Base-by-base conservation (phyloP, 2,888 invertebrate species). In the Sipha maydis region DNA sequence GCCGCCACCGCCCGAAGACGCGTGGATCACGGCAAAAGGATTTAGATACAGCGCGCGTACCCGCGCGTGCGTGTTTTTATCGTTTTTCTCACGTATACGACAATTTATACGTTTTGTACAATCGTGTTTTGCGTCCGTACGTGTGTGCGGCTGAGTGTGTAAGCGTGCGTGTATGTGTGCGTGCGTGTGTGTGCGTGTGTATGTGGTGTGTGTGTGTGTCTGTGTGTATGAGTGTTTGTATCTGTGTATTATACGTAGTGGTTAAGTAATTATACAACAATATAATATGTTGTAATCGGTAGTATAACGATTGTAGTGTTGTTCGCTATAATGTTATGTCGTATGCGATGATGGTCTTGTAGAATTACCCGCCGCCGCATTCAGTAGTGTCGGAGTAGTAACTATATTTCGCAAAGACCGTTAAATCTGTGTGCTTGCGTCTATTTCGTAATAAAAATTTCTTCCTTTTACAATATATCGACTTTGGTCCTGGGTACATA, bases 311-410 rank as follows among this genome's bases (percentile, higher is more conserved):
- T 48, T 48, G 11, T 48, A 48, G 11, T 14, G 48, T 3, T 7
- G 9, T 1, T 48, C 48, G 48, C 11, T 11, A 14, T 41, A 41
- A 41, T 11, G 41, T 41, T 7, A 41, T 34, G 8, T 11, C 7
- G 7, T 69, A 21, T 48, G 48, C 48, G 48, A 48, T 48, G 61
- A 61, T 28, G 84, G 84, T 76, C 76, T 48, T 14, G 28, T 84
- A 84, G 83, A 84, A 84, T 84, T 84, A 84, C 83, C 38, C 75
- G 75, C 21, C 38, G 61, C 75, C 38, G 56, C n/a, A 21, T 8
- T 8, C 38, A n/a, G n/a, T 56, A 28, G 84, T n/a, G 76, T 8
- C 76, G 84, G 61, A 76, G 84, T 84, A 84, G 84, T 84, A 76
- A 84, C 76, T 61, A 41, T 84, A 61, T 56, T 61, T 56, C 56